phyloP scores from a whole-genome alignment of 2,888 invertebrate species.

The Troides helena region DNA sequence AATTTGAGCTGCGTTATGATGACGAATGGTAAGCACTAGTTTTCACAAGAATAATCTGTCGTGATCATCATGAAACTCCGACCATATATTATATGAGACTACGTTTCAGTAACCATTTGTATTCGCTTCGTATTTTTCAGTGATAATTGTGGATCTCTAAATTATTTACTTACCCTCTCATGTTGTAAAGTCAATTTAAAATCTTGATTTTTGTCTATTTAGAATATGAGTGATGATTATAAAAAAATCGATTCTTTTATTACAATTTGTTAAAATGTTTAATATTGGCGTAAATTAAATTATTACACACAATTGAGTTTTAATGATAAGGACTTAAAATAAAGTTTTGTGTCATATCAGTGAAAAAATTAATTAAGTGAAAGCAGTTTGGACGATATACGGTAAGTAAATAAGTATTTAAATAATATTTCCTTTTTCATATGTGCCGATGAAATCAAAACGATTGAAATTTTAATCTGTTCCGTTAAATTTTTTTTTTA shows the following conservation, averaged over 20 bases:
- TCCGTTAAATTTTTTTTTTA: too few relatives aligned
- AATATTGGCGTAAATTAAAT: too few relatives aligned
- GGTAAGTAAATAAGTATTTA: conserved; percentile 4
- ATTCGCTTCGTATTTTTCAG: conserved; percentile 47
- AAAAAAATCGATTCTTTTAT: too few relatives aligned
- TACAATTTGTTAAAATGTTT: too few relatives aligned
- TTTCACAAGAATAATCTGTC: conserved; percentile 36
- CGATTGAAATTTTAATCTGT: too few relatives aligned
- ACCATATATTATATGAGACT: neutral
- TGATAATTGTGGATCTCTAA: conserved; percentile 56
- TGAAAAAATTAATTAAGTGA: conserved; percentile 6
- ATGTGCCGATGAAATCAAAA: too few relatives aligned
- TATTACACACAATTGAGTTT: neutral
- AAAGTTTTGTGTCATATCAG: conserved; percentile 3
- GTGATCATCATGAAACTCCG: conserved; percentile 35
- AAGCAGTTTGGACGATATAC: neutral
- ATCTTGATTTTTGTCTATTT: neutral
- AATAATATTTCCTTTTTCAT: too few relatives aligned
- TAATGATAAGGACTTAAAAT: neutral
- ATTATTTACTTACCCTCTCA: conserved; percentile 67
- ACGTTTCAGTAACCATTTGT: neutral
- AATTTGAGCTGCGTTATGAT: conserved; percentile 60
- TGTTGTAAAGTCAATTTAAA: conserved; percentile 37
- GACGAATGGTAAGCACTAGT: conserved; percentile 69
- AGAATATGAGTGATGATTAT: neutral